Evolutionary conservation across 2,797 vertebrate species (phyloP), one percentile per base, ranked within the genome.

Genomic region (Myoxocephalus aenaeus): DNA sequence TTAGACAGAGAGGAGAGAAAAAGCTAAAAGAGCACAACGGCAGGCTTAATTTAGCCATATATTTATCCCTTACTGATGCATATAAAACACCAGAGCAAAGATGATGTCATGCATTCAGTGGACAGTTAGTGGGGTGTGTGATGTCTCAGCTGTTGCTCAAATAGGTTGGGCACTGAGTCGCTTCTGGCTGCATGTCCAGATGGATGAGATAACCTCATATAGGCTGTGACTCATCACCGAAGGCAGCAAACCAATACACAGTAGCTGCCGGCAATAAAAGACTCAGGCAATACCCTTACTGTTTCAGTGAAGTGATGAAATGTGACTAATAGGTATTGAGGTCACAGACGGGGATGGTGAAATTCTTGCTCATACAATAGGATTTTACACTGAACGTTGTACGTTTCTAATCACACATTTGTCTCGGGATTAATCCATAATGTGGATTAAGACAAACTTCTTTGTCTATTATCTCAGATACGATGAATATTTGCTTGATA

Each of bases 161-260:
- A 88, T 79, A 79, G 77, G 80, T 51, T 71, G 89, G 72, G 73
- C 73, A 81, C 75, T 58, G 80, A 87, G 86, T 12, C 65, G 88
- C 83, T 75, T 87, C 83, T 88, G 84, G 76, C 85, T 65, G 70
- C 64, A 73, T 83, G 87, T 87, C 77, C 74, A 54, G 84, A 89
- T 83, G 67, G 87, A 89, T 83, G 84, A 83, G 65, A 92, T 88
- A 90, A 89, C 89, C 88, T 89, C 86, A 88, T 86, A 89, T 89
- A 75, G 79, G 50, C 88, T 80, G 82, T 91, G 89, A 92, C 86
- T 92, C 92, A 93, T 88, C 85, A 88, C 82, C 79, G 91, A 83
- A 90, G 80, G 86, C 86, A 80, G 79, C 70, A 80, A 76, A 83
- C 63, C 81, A 79, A 72, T 38, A 48, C 70, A 66, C 70, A 62